Base-by-base conservation (phyloP, 2,797 vertebrate species). In the Emys orbicularis region DNA sequence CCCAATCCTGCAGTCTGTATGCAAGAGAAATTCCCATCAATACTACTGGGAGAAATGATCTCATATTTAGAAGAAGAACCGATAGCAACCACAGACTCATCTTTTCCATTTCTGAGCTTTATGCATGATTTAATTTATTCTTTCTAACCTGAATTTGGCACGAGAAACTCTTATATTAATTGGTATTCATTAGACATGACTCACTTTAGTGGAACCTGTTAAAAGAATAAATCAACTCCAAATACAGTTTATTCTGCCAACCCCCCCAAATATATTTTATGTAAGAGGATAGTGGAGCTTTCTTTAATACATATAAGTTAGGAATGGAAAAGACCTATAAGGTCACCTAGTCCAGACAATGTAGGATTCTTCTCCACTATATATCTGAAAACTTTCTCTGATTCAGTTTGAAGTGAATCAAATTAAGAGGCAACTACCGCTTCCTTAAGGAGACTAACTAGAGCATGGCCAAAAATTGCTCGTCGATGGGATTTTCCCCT, bases 211-310 rank as follows among this genome's bases (percentile, higher is more conserved):
- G 5, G 31, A 91, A 88, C 44, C 5, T 6, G 83, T 86, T 53
- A 82, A 87, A 92, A 21, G 18, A 49, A 65, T 59, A 16, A 4
- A 83, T 44, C 50, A 50, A 86, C 61, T 83, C 1, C 80, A 92
- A 88, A 90, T 59, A 16, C 68, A 84, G 31, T 88, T 87, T 61
- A 89, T 83, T 85, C 50, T 94, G 41, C 31, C 85, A 89, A 34
- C 9, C 25, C 41, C 41, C 12, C 5, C 29, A 57, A 34, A n/a
- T 7, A 52, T 1, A 72, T n/a, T 54, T 61, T 41, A 90, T n/a
- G 29, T 89, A 89, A 93, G 44, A 88, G 80, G n/a, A 89, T 44
- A 86, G 61, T 54, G 87, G 6, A 31, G 59, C 52, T 52, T 57
- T 27, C 37, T 83, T 79, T 80, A 61, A 84, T 27, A 29, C 2